Evolutionary conservation across 2,888 invertebrate species (phyloP).

Genomic region (Deroplatys truncata): DNA sequence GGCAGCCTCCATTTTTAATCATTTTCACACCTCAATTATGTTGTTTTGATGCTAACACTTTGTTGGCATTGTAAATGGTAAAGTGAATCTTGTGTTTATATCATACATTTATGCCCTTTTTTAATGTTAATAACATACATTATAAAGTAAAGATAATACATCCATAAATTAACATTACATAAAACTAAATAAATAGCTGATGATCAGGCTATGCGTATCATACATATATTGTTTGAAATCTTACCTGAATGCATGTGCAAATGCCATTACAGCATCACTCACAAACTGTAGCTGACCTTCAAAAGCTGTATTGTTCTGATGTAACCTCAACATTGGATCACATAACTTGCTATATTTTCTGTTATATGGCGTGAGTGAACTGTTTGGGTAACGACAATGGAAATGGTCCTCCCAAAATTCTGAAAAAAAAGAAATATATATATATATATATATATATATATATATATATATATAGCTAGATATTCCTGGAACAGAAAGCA

Average conservation of each 20-base stretch:
- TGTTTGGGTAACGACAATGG: constrained; percentile 78
- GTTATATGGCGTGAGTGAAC: constrained; percentile 79
- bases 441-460: too few relatives aligned
- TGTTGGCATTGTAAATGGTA: too few relatives aligned
- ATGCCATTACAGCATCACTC: constrained; percentile 92
- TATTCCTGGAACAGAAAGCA: too few relatives aligned
- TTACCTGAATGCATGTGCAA: constrained; percentile 82
- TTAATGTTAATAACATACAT: too few relatives aligned
- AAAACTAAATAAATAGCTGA: not conserved
- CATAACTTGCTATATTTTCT: constrained; percentile 64
- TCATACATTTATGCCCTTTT: too few relatives aligned
- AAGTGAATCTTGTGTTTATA: too few relatives aligned
- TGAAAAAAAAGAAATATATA: constrained; percentile 48
- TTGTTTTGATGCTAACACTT: too few relatives aligned
- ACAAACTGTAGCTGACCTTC: constrained; percentile 95
- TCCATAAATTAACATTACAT: too few relatives aligned
- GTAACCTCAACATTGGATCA: constrained; percentile 72
- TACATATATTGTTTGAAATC: constrained; percentile 15
- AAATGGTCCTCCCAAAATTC: constrained; percentile 96
- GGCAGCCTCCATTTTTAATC: too few relatives aligned
- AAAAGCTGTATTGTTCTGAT: constrained; percentile 73
- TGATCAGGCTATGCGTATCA: not conserved
- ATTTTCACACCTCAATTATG: too few relatives aligned
- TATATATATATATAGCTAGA: too few relatives aligned
- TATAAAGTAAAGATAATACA: too few relatives aligned